These are phyloP conservation scores for Pedetes capensis DNA, from an alignment of 2,113 vertebrate genomes.

Conservation along the genomic window DNA sequence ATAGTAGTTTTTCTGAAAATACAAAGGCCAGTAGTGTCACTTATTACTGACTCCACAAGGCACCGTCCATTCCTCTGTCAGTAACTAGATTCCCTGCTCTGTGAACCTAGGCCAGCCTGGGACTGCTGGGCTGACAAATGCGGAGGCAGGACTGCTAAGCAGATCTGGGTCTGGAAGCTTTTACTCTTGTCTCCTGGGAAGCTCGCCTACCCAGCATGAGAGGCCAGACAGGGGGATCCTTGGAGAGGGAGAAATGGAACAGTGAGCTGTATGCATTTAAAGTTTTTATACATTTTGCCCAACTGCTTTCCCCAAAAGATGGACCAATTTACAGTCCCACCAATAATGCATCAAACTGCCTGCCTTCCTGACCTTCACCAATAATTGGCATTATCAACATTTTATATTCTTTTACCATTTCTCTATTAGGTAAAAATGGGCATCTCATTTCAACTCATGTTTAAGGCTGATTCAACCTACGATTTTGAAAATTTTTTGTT, in stretches of 20 bases:
- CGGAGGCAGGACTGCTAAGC: not conserved
- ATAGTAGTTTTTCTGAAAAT: not conserved
- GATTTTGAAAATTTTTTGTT: not conserved
- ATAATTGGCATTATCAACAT: not conserved
- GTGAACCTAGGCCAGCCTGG: not conserved
- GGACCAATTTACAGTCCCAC: not conserved
- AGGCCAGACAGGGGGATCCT: rapidly evolving
- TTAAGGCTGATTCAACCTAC: not conserved
- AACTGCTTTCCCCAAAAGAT: not conserved
- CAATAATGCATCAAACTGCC: not conserved
- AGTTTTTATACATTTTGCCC: not conserved
- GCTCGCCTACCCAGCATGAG: no score
- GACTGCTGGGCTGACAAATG: not conserved
- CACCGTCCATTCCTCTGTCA: not conserved
- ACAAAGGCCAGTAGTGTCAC: not conserved
- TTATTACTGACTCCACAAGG: not conserved
- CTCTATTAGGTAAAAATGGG: not conserved
- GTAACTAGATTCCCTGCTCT: not conserved
- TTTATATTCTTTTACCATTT: not conserved
- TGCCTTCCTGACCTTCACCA: not conserved
- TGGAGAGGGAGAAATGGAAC: not conserved
- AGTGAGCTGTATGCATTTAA: not conserved
- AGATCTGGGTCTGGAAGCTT: not conserved
- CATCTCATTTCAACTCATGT: not conserved
- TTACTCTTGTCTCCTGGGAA: not conserved